Conservation (phyloP, 2,113 vertebrate genomes). For the Phylloscopus whistleri region DNA sequence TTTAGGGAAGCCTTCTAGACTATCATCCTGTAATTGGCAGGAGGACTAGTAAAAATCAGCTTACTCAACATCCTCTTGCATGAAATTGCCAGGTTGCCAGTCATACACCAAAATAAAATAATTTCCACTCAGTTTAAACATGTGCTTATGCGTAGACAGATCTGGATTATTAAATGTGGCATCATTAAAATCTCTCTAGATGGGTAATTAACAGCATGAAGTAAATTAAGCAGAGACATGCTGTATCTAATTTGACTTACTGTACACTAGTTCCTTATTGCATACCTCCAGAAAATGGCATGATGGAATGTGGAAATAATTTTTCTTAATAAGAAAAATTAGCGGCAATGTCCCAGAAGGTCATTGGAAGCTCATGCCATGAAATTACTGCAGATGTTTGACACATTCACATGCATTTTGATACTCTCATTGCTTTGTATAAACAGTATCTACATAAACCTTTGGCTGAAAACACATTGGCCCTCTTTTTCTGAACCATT, state of each 20-base stretch:
- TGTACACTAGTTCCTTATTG: background rate
- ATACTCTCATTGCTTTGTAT: background rate
- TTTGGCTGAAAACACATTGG: background rate
- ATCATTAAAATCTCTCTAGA: slow-evolving; percentile 56
- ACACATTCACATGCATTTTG: background rate
- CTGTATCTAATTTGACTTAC: slow-evolving; percentile 43
- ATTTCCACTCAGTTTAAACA: background rate
- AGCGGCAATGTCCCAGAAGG: background rate
- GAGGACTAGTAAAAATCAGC: background rate
- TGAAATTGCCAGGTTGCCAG: background rate
- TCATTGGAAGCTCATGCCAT: background rate
- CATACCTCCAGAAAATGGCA: background rate
- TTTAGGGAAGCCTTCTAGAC: background rate
- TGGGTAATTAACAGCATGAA: slow-evolving; percentile 57
- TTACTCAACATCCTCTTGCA: background rate
- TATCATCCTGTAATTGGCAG: background rate
- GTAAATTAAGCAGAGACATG: slow-evolving; percentile 50
- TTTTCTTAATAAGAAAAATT: slow-evolving; percentile 34
- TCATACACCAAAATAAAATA: background rate
- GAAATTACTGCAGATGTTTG: background rate
- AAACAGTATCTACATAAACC: background rate
- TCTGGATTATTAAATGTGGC: slow-evolving; percentile 37
- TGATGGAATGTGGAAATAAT: background rate
- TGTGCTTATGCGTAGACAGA: background rate
- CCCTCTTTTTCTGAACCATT: background rate